Base-by-base conservation (phyloP, 2,888 invertebrate species). In the Tiliacea citrago region DNA sequence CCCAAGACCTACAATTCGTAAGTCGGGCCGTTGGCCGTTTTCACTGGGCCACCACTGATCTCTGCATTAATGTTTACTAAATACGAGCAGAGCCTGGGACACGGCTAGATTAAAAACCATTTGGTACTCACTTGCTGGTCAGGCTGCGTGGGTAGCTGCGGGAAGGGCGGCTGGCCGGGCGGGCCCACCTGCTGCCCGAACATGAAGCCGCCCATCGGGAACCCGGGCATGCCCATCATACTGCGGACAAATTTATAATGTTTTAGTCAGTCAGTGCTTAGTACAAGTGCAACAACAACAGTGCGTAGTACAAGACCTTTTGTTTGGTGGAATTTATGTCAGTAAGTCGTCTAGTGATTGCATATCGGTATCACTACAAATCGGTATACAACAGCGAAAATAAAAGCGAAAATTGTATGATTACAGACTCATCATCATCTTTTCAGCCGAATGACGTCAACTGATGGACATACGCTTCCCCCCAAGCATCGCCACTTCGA, bases 161-260 rank as follows among this genome's bases (percentile, higher is more conserved):
- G 90, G 72, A 91, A 85, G 79, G 89, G 88, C 57, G 87, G 85
- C 51, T 88, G 88, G 8, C 87, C 86, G 68, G 90, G 88, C 24
- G 70, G 53, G 10, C 70, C 80, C 88, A 94, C 80, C 80, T 94
- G 94, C 85, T 93, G 94, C 0, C 95, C 95, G 89, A 94, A 96
- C 96, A 96, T 92, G 89, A 93, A 96, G 12, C 95, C 95, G 66
- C 94, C 92, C 93, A 96, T 92, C 6, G 93, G 92, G 88, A 93
- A 95, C 4, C 94, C 93, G 76, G 91, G 83, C 92, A 95, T 94
- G 39, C 91, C 86, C 90, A 92, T 88, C 87, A 92, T 78, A 51
- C 92, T 91, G 84, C 0, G 55, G 71, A 68, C 10, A 66, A 10
- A 62, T 47, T 49, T 2, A 45, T 24, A 29, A 13, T 47, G 2